Percentiles rank a stretch among this genome's conserved stretches.
Evolutionary conservation across 2,888 invertebrate species (phyloP).

Genomic region (Andrena chrysosceles): DNA sequence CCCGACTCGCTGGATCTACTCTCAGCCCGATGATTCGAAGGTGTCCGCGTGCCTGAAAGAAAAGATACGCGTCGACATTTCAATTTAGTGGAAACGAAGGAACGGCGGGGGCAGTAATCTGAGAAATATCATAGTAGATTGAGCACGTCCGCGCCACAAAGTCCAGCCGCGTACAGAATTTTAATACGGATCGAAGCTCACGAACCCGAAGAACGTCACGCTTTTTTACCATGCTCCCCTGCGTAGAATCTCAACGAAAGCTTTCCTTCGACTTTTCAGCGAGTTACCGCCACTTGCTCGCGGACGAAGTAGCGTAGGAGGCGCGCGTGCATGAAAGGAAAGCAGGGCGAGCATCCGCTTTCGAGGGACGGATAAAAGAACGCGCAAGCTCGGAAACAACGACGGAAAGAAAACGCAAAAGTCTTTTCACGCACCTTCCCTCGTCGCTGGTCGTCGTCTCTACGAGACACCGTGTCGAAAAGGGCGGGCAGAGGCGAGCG

Average conservation of each 20-base stretch:
- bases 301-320: not conserved
- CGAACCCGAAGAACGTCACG: not conserved
- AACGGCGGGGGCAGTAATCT: too few relatives aligned
- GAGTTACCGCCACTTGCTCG: constrained; percentile 6
- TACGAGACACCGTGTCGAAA: not conserved
- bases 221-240: not conserved
- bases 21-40: constrained; percentile 16
- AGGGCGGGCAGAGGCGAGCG: not conserved
- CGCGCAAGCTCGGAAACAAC: constrained; percentile 22
- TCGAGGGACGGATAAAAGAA: constrained; percentile 28
- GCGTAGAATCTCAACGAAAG: not conserved
- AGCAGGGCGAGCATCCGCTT: constrained; percentile 18
- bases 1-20: constrained; percentile 6
- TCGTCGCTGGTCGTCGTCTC: not conserved
- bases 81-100: too few relatives aligned
- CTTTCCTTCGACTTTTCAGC: not conserved
- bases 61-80: not conserved
- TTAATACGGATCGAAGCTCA: not conserved
- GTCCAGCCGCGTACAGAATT: not conserved
- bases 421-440: constrained; percentile 20
- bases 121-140: not conserved
- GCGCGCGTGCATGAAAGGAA: constrained; percentile 16
- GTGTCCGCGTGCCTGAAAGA: not conserved
- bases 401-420: constrained; percentile 19
- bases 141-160: constrained; percentile 5